phyloP scores from a whole-genome alignment of 2,797 vertebrate genomes.

The Sebastes flavidus region DNA sequence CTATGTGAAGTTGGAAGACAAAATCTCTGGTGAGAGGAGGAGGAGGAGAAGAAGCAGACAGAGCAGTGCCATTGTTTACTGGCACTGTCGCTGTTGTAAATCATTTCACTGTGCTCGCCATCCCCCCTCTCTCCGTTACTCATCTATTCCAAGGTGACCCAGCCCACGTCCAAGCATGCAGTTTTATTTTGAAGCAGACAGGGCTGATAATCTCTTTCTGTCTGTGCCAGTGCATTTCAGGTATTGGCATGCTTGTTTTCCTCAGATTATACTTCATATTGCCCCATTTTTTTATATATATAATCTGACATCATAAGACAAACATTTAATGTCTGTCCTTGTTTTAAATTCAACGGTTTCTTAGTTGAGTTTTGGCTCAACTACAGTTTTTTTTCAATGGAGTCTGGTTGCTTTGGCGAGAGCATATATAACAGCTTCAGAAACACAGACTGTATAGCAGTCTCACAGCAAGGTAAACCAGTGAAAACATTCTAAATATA shows the following conservation, averaged over 20 bases:
- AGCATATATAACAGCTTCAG: too few species aligned
- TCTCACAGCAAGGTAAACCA: too few species aligned
- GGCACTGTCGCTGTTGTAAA: slow-evolving; percentile 48
- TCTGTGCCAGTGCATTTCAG: neutral
- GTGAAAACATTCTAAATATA: too few species aligned
- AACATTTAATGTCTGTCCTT: neutral
- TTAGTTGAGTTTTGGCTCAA: neutral
- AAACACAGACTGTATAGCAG: too few species aligned
- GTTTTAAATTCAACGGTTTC: neutral
- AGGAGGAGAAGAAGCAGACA: slow-evolving; percentile 37
- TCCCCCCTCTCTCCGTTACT: slow-evolving; percentile 51
- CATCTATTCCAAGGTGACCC: slow-evolving; percentile 73
- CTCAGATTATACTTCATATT: neutral
- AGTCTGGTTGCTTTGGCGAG: too few species aligned
- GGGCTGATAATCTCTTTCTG: slow-evolving; percentile 6
- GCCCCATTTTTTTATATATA: neutral
- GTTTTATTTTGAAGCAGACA: slow-evolving; percentile 38
- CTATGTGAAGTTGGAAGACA: slow-evolving; percentile 95
- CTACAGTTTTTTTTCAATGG: too few species aligned
- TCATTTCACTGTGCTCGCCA: slow-evolving; percentile 56
- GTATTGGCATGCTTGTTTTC: neutral
- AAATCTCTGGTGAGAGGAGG: slow-evolving; percentile 88
- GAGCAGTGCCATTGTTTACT: slow-evolving; percentile 54
- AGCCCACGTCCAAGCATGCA: slow-evolving; percentile 29
- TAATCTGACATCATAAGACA: neutral